Base-by-base conservation (phyloP, 2,797 vertebrate species). In the Morelia viridis region DNA sequence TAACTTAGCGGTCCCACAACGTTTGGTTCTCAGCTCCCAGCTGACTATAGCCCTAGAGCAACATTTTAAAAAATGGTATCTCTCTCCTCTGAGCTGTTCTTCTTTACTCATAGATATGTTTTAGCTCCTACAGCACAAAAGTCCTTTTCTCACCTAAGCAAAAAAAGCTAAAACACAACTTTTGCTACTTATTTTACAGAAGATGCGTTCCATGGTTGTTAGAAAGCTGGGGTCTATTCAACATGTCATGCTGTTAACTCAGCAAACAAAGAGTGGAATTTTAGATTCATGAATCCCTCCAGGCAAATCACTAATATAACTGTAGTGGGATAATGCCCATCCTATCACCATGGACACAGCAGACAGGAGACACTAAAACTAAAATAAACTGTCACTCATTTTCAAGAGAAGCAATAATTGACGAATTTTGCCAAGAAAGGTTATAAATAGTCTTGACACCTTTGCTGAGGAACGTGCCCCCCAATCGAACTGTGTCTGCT, bases 381-480 rank as follows among this genome's bases (percentile, higher is more conserved):
- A 65, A 87, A 46, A 93, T 35, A n/a, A 65, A 41, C 12, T 62
- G 62, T 26, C 61, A 50, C 26, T 58, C 2, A 53, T 80, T 80
- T 91, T 50, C 50, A 80, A 68, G 26, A 68, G 15, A 85, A 80
- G 84, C 61, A 41, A 9, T 80, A 94, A 92, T 65, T 88, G 88
- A 85, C 86, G 65, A 6, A 89, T 65, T 89, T 41, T 94, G 58
- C 57, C 46, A 35, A 35, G 22, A 13, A 80, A 92, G 22, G 22
- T 19, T 41, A 76, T 89, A 86, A 86, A 94, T 15, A 5, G 86
- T 58, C 46, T 76, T 19, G 90, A 88, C 57, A 35, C 15, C 64
- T 53, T 50, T 28, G 64, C 80, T 91, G 7, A 13, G 56, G 80
- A 90, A 92, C 89, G 86, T 35, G 64, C 31, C 31, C 87, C 62